These are phyloP conservation scores for Cephus rjabovi DNA, from an alignment of 2,888 invertebrate species.

Conservation along the genomic window DNA sequence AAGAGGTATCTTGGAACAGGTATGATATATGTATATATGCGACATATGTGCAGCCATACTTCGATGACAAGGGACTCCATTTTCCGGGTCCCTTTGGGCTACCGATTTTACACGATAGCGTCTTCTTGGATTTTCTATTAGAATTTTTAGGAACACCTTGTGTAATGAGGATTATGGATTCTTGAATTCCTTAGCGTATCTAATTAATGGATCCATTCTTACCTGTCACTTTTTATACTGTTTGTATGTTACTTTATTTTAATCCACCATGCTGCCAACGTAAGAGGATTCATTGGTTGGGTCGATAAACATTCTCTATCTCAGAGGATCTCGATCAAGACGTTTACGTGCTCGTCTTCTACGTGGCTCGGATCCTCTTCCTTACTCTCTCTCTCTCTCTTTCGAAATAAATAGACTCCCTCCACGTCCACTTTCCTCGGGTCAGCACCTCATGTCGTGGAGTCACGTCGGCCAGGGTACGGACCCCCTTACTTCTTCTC, in stretches of 20 bases:
- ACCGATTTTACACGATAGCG: not conserved
- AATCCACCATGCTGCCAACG: not conserved
- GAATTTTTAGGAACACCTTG: not conserved
- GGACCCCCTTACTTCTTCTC: not conserved
- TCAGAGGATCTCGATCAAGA: conserved; percentile 5
- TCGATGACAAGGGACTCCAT: not conserved
- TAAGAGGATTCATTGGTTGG: not conserved
- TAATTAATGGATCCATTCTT: not conserved
- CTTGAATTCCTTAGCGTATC: not conserved
- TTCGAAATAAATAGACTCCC: not conserved
- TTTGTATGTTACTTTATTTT: not conserved
- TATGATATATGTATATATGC: conserved; percentile 10
- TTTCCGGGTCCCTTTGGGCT: not conserved
- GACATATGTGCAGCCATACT: not conserved
- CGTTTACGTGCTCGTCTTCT: not conserved
- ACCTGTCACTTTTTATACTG: not conserved
- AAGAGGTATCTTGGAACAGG: conserved; percentile 31
- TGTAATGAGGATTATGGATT: not conserved
- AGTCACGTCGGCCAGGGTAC: not conserved
- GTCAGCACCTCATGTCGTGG: not conserved
- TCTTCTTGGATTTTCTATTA: not conserved
- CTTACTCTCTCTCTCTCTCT: not conserved
- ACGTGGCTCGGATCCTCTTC: not conserved
- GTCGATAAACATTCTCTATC: conserved; percentile 5
- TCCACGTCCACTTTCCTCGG: not conserved